Evolutionary conservation across 2,113 vertebrate species (phyloP).

Genomic region (Ptilonorhynchus violaceus): DNA sequence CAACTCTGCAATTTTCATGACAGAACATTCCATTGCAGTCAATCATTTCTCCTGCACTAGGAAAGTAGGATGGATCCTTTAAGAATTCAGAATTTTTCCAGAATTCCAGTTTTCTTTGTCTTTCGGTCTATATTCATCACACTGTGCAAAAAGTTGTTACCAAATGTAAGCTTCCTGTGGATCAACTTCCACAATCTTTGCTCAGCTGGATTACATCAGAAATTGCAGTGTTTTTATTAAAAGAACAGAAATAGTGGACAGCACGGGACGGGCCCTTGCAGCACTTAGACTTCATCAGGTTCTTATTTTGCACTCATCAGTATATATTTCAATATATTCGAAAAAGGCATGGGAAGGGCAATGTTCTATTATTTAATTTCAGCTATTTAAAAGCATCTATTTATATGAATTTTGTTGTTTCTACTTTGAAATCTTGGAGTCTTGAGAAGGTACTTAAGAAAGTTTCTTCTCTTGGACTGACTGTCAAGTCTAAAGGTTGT

Average conservation of each 20-base stretch:
- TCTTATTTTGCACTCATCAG: not conserved
- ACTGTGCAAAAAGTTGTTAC: not conserved
- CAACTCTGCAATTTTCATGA: not conserved
- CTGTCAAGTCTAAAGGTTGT: not conserved
- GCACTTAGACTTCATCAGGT: not conserved
- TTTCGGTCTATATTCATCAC: not conserved
- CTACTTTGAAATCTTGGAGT: not conserved
- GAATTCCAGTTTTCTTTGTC: not conserved
- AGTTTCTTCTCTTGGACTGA: not conserved
- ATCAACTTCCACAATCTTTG: not conserved
- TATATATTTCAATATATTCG: not conserved
- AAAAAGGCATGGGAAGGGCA: not conserved
- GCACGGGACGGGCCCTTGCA: not conserved
- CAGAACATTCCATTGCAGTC: not conserved
- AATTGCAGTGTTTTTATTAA: not conserved
- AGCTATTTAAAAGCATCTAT: not conserved
- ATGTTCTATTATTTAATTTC: not conserved
- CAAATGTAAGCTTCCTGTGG: not conserved
- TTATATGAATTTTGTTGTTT: not conserved
- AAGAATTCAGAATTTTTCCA: not conserved
- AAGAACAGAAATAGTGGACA: not conserved
- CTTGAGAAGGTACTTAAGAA: not conserved
- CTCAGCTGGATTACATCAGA: not conserved
- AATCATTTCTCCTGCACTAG: not conserved
- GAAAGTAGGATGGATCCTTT: not conserved